Evolutionary conservation across 2,888 invertebrate genomes (phyloP).

Genomic region (Hydraecia micacea): DNA sequence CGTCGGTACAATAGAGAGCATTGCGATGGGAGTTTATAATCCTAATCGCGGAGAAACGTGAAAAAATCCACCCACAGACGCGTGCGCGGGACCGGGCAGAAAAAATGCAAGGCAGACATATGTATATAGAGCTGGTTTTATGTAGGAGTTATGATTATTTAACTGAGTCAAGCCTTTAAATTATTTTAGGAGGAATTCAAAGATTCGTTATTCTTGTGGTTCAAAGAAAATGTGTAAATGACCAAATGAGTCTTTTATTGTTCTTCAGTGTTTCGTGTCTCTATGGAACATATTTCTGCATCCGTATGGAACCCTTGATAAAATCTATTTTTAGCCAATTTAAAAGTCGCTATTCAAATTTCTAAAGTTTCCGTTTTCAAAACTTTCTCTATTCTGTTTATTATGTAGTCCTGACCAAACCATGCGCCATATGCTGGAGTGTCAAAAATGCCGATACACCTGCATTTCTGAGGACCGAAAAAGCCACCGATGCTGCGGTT

Average conservation of each 20-base stretch:
- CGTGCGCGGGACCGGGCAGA: conserved; percentile 77
- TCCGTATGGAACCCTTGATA: background rate
- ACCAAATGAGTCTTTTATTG: background rate
- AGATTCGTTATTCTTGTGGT: background rate
- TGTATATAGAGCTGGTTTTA: conserved; percentile 72
- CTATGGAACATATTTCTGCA: background rate
- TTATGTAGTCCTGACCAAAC: background rate
- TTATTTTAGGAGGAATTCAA: background rate
- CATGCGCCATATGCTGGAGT: background rate
- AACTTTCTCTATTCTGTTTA: background rate
- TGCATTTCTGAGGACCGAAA: background rate
- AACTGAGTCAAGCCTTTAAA: background rate
- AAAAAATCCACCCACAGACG: conserved; percentile 88
- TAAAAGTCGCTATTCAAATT: background rate
- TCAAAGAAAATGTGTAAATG: background rate
- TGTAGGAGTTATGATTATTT: background rate
- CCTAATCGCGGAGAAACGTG: conserved; percentile 87
- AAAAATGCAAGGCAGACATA: conserved; percentile 70
- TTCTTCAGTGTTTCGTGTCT: background rate
- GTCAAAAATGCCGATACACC: background rate
- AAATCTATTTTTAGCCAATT: too few relatives aligned
- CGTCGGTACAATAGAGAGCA: conserved; percentile 79
- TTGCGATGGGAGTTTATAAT: conserved; percentile 80
- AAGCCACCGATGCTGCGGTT: too few relatives aligned
- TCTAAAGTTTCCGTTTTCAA: background rate